These are phyloP conservation scores for Glandiceps talaboti DNA, from an alignment of 53 echinoderm and acorn worm species.

Conservation along the genomic window DNA sequence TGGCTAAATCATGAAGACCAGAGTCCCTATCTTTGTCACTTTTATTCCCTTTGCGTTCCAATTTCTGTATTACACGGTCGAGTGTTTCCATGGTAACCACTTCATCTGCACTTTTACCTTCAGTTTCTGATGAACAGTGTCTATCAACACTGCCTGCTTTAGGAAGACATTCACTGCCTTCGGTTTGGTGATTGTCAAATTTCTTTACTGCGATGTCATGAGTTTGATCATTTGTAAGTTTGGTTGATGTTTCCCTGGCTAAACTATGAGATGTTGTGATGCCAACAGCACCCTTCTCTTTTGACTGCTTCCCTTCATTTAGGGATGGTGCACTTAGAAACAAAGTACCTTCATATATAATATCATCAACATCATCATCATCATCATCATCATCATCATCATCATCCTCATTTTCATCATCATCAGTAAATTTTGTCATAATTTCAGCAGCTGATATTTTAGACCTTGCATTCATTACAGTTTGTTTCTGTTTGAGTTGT, in stretches of 20 bases:
- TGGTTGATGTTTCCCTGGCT: too few relatives aligned
- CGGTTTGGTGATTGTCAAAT: too few relatives aligned
- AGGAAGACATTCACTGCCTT: too few relatives aligned
- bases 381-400: conserved; percentile 33
- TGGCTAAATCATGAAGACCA: too few relatives aligned
- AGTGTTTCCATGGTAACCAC: background rate
- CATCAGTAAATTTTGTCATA: background rate
- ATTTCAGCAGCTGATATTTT: too few relatives aligned
- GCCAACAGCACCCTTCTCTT: conserved; percentile 11
- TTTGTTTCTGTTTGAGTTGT: conserved; percentile 10
- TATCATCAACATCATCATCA: conserved; percentile 19
- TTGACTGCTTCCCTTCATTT: background rate
- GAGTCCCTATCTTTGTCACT: background rate
- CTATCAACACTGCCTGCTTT: too few relatives aligned
- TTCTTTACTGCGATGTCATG: too few relatives aligned
- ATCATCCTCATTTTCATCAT: background rate
- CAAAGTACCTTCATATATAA: too few relatives aligned
- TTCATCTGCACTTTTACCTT: background rate
- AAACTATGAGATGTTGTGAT: too few relatives aligned
- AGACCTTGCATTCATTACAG: too few relatives aligned
- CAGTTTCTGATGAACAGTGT: too few relatives aligned
- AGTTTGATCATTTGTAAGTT: too few relatives aligned
- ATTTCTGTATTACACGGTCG: background rate
- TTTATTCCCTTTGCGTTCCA: background rate
- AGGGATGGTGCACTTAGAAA: background rate